Percentiles rank a stretch among this genome's conserved stretches.
These are phyloP conservation scores for Hemibagrus guttatus DNA, from an alignment of 2,797 vertebrate genomes.

Conservation along the genomic window DNA sequence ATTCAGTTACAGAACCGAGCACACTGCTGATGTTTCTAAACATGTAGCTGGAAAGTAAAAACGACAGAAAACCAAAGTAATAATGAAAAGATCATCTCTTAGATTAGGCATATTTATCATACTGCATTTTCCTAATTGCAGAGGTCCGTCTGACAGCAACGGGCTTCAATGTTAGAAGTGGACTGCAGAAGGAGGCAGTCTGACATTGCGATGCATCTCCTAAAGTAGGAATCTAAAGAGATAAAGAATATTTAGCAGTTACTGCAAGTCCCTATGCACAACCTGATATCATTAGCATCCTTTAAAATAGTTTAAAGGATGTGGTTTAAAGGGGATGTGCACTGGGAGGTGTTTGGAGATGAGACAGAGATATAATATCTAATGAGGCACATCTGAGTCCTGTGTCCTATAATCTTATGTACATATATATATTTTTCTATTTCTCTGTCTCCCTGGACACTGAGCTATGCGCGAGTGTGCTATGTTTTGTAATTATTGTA, in stretches of 20 bases:
- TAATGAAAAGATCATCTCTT: neutral
- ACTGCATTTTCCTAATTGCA: slow-evolving; percentile 5
- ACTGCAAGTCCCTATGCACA: neutral
- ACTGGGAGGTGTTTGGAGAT: neutral
- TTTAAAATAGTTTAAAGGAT: neutral
- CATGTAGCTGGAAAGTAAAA: neutral
- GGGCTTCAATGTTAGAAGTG: rapidly evolving
- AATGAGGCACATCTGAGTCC: neutral
- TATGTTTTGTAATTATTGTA: neutral
- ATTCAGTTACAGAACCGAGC: neutral
- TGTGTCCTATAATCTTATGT: too few species aligned
- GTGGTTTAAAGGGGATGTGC: neutral
- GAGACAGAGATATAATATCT: neutral
- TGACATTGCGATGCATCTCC: slow-evolving; percentile 19
- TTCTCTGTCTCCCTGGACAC: too few species aligned
- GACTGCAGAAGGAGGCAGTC: neutral
- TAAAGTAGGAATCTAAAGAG: neutral
- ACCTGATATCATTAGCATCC: neutral
- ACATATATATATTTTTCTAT: too few species aligned
- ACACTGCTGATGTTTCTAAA: neutral
- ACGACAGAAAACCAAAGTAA: neutral
- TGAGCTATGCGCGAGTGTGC: too few species aligned
- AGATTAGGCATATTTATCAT: neutral
- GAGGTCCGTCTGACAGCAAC: slow-evolving; percentile 8
- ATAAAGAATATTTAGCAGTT: neutral